These are phyloP conservation scores for Pyrochroa serraticornis DNA, from an alignment of 2,888 invertebrate genomes.

Conservation along the genomic window DNA sequence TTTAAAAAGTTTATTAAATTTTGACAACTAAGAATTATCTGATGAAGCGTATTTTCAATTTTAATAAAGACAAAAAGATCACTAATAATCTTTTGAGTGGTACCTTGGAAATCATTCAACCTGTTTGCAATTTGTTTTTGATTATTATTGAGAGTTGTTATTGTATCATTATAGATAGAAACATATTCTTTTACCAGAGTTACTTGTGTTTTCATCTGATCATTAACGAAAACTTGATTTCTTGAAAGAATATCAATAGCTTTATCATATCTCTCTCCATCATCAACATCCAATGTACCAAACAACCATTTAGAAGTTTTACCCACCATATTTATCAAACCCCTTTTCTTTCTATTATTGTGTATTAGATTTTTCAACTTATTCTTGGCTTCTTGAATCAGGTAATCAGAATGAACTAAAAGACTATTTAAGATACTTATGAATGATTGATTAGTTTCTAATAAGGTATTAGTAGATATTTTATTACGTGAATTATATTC, in stretches of 20 bases:
- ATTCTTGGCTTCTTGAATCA: neutral
- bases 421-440: neutral
- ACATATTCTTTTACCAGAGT: no score
- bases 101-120: no score
- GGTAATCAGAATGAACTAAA: neutral
- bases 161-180: no score
- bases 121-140: no score
- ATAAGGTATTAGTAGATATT: neutral
- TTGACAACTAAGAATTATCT: conserved; percentile 30
- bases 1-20: conserved; percentile 31
- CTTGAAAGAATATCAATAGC: neutral
- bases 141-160: no score
- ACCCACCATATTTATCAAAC: neutral
- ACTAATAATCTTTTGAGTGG: no score
- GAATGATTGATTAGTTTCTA: neutral
- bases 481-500: neutral
- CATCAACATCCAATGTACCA: neutral
- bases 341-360: neutral
- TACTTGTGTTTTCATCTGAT: no score
- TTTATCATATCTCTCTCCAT: neutral
- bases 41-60: conserved; percentile 18
- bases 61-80: no score
- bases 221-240: no score
- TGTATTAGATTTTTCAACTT: neutral
- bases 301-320: neutral